Conservation (phyloP, 1,140 invertebrate species). For the Pararge aegeria region DNA sequence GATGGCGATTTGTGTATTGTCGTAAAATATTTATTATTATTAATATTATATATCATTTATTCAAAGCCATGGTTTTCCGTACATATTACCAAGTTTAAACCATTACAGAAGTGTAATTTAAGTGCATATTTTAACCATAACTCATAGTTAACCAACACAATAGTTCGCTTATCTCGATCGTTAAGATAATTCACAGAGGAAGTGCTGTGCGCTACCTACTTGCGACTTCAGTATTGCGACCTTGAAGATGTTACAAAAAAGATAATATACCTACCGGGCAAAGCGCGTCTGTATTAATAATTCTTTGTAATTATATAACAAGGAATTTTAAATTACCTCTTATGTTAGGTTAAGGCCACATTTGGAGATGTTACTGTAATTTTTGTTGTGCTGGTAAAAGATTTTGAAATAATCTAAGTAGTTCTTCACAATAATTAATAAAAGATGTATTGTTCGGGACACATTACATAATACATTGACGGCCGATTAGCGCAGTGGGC, state of each 20-base stretch:
- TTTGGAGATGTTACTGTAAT: neutral
- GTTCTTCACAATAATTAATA: too few species aligned
- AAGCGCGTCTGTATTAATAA: neutral
- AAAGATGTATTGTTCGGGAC: too few species aligned
- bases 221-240: neutral
- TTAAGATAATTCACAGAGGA: neutral
- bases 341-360: neutral
- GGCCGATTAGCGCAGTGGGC: too few species aligned
- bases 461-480: too few species aligned
- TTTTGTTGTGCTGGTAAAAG: too few species aligned
- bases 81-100: neutral
- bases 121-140: neutral
- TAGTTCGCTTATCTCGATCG: conserved; percentile 8
- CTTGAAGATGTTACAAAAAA: conserved; percentile 5
- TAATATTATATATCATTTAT: too few species aligned
- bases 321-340: neutral
- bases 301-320: neutral
- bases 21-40: too few species aligned
- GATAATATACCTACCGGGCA: neutral
- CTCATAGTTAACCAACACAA: neutral
- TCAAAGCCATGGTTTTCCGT: too few species aligned
- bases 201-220: neutral
- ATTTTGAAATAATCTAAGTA: too few species aligned
- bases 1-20: too few species aligned
- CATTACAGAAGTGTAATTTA: neutral